These are phyloP conservation scores for Meloidogyne floridensis DNA, from an alignment of 1,140 invertebrate species.

Conservation along the genomic window DNA sequence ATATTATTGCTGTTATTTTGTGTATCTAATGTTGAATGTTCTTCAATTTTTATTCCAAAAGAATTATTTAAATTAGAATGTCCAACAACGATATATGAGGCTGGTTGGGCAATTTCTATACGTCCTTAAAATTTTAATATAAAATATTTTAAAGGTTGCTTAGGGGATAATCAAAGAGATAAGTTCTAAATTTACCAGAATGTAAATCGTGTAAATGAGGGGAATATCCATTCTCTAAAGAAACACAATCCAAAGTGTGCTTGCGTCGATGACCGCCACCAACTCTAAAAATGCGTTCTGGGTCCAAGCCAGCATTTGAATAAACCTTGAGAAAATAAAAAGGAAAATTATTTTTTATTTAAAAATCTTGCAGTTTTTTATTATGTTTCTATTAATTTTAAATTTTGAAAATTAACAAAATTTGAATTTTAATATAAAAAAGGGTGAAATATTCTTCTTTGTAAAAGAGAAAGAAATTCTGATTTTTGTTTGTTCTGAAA, in stretches of 20 bases:
- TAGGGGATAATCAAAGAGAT: neutral
- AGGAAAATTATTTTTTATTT: too few relatives aligned
- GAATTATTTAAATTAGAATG: neutral
- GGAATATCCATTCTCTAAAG: slow-evolving; percentile 54
- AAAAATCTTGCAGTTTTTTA: neutral
- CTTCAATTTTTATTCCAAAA: neutral
- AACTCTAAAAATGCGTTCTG: slow-evolving; percentile 56
- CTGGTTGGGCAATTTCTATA: slow-evolving; percentile 9
- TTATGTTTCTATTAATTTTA: neutral
- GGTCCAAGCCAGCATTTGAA: slow-evolving; percentile 46
- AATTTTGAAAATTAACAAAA: too few relatives aligned
- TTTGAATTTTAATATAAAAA: too few relatives aligned
- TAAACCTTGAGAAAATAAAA: slow-evolving; percentile 51
- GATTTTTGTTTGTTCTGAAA: neutral
- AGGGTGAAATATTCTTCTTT: neutral
- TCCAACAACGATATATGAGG: neutral
- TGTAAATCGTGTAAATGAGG: slow-evolving; percentile 55
- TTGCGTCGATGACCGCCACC: slow-evolving; percentile 47
- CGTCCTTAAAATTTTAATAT: neutral
- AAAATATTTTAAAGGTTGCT: neutral
- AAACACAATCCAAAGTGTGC: slow-evolving; percentile 42
- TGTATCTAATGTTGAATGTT: neutral
- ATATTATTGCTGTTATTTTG: neutral
- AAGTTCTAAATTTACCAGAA: slow-evolving; percentile 24
- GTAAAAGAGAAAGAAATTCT: neutral